Percentiles rank a stretch among this genome's conserved stretches.
These are phyloP conservation scores for Sapayoa aenigma DNA, from an alignment of 2,113 vertebrate genomes.

Conservation along the genomic window DNA sequence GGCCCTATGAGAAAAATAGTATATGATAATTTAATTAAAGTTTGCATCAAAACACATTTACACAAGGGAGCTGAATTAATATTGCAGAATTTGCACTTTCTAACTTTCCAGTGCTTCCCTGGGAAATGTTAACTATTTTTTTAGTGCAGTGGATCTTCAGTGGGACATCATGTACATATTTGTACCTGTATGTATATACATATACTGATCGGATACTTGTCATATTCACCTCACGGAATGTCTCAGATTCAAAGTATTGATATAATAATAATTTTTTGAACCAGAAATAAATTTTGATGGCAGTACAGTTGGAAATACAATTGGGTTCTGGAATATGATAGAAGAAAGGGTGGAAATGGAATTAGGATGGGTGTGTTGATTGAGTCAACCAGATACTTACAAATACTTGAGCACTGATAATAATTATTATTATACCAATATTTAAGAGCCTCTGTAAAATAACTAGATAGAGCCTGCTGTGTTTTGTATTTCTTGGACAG, in stretches of 20 bases:
- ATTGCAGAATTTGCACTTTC: background rate
- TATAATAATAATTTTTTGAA: background rate
- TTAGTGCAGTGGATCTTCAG: accelerated
- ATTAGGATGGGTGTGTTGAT: background rate
- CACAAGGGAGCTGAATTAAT: background rate
- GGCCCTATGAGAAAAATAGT: slow-evolving; percentile 41
- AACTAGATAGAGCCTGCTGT: background rate
- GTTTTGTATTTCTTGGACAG: background rate
- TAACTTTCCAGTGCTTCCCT: background rate
- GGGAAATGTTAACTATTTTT: background rate
- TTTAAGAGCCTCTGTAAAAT: background rate
- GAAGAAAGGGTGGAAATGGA: background rate
- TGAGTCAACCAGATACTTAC: background rate
- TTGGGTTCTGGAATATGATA: background rate
- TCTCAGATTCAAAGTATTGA: background rate
- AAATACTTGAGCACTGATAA: background rate
- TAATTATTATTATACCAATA: background rate
- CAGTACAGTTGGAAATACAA: background rate
- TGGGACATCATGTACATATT: background rate
- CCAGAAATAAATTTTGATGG: background rate
- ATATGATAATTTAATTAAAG: slow-evolving; percentile 59
- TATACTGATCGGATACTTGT: background rate
- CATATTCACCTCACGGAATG: background rate
- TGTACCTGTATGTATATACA: background rate
- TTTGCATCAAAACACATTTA: slow-evolving; percentile 43